phyloP scores from a whole-genome alignment of 2,888 invertebrate species.

The Coelopa pilipes region DNA sequence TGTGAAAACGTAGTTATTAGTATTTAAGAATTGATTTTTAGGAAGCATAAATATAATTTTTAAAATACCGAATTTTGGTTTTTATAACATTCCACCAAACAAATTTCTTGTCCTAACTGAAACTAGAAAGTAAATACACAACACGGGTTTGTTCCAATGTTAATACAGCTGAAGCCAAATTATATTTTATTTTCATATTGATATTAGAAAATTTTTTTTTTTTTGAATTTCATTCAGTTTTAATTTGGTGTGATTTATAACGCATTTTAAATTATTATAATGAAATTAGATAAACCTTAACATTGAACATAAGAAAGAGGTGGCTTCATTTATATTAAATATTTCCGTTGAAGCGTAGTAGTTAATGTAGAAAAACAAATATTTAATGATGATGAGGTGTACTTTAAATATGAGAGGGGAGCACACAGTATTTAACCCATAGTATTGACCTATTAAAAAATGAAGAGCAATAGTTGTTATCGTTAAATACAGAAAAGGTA shows the following conservation, averaged over 20 bases:
- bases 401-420: conserved; percentile 43
- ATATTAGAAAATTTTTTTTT: conserved; percentile 17
- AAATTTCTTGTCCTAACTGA: too few species aligned
- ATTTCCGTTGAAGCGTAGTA: background rate
- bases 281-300: background rate
- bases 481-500: background rate
- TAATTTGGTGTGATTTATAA: conserved; percentile 15
- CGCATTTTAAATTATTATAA: background rate
- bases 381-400: conserved; percentile 45
- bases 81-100: too few species aligned
- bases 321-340: conserved; percentile 20
- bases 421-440: conserved; percentile 50
- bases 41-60: background rate
- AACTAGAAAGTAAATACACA: too few species aligned
- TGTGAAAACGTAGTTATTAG: conserved; percentile 68
- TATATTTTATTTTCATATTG: conserved; percentile 32
- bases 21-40: conserved; percentile 4
- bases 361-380: conserved; percentile 16
- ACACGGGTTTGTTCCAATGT: conserved; percentile 26
- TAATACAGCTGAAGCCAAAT: conserved; percentile 36
- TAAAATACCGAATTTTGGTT: background rate
- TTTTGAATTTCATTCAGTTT: conserved; percentile 16
- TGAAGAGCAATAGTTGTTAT: conserved; percentile 8
- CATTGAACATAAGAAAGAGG: background rate
- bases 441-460: conserved; percentile 57